Percentiles rank a stretch among this genome's conserved stretches.
Conservation (phyloP, 2,888 invertebrate species). For the Andrena hattorfiana region DNA sequence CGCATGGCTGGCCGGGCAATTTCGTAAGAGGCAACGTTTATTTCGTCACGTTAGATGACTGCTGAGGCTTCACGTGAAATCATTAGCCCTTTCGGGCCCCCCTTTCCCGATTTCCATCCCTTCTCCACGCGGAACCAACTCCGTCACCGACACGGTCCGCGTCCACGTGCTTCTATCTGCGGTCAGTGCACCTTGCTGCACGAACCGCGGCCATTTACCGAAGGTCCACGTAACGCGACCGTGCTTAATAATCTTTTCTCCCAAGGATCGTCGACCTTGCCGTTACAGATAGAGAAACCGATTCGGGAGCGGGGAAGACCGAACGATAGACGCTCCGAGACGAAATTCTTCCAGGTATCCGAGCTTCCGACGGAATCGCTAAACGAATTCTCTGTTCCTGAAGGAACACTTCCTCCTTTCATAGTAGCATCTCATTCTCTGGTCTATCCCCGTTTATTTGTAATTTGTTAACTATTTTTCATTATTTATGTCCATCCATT, state of each 20-base stretch:
- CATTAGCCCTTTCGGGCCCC: constrained; percentile 58
- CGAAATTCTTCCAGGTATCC: not conserved
- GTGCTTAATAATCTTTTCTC: constrained; percentile 71
- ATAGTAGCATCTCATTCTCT: not conserved
- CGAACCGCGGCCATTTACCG: constrained; percentile 72
- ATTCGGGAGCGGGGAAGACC: constrained; percentile 12
- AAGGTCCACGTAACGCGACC: constrained; percentile 73
- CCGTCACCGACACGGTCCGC: constrained; percentile 56
- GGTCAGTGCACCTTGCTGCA: constrained; percentile 75
- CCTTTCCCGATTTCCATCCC: constrained; percentile 49
- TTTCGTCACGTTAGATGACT: constrained; percentile 63
- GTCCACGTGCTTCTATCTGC: constrained; percentile 76
- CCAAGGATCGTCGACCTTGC: constrained; percentile 71
- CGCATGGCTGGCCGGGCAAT: constrained; percentile 30
- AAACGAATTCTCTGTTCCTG: constrained; percentile 13
- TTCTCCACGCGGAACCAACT: constrained; percentile 39
- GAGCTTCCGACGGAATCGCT: constrained; percentile 4
- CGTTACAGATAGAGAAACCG: constrained; percentile 50
- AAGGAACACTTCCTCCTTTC: not conserved
- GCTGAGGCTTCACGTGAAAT: constrained; percentile 61
- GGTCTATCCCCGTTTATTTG: too few species aligned
- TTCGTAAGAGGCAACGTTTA: constrained; percentile 57
- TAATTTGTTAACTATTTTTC: too few species aligned
- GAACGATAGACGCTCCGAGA: not conserved
- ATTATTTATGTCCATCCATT: too few species aligned